phyloP scores from a whole-genome alignment of 1,140 invertebrate genomes.

The Parasteatoda tepidariorum region DNA sequence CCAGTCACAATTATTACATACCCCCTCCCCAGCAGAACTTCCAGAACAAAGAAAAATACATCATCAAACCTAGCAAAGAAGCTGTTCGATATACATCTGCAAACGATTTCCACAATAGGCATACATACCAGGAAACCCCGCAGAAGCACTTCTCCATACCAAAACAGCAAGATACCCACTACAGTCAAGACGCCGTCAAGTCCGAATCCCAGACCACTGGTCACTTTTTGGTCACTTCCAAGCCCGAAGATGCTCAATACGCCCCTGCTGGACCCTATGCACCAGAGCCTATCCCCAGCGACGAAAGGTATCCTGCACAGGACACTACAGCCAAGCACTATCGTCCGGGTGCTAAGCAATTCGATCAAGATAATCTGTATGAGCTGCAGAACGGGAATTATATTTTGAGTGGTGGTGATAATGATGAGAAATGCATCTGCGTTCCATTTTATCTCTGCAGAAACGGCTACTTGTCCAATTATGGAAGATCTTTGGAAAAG shows the following conservation, averaged over 20 bases:
- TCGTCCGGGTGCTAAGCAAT: slow-evolving; percentile 27
- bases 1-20: slow-evolving; percentile 32
- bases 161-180: slow-evolving; percentile 6
- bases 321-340: slow-evolving; percentile 17
- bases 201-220: slow-evolving; percentile 30
- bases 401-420: neutral
- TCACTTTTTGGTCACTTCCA: slow-evolving; percentile 36
- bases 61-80: slow-evolving; percentile 9
- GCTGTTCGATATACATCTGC: slow-evolving; percentile 5
- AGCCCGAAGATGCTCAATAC: slow-evolving; percentile 19
- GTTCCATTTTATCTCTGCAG: slow-evolving; percentile 65
- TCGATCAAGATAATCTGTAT: slow-evolving; percentile 30
- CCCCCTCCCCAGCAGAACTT: neutral
- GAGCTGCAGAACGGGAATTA: slow-evolving; percentile 27
- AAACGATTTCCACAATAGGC: slow-evolving; percentile 32
- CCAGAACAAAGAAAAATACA: neutral
- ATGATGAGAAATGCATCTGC: slow-evolving; percentile 63
- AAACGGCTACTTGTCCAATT: slow-evolving; percentile 62
- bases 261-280: slow-evolving; percentile 26
- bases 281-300: neutral
- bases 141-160: neutral
- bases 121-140: slow-evolving; percentile 2
- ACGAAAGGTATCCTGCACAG: neutral
- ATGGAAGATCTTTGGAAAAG: slow-evolving; percentile 34
- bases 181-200: neutral